Evolutionary conservation across 2,797 vertebrate species (phyloP).

Genomic region (Kryptopterus vitreolus): DNA sequence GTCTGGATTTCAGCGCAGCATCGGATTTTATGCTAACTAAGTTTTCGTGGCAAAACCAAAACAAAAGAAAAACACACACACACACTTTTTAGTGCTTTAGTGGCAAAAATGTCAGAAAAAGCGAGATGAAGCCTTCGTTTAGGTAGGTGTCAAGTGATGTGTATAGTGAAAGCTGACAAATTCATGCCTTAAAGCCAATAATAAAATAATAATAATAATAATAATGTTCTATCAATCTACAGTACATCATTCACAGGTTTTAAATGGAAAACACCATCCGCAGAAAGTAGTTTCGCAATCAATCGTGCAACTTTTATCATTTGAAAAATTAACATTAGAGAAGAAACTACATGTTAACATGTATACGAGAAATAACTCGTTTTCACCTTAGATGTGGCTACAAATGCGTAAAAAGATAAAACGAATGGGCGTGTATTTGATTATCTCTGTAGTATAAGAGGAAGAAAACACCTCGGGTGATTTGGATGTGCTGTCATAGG

Average conservation of each 20-base stretch:
- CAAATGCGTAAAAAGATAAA: no score
- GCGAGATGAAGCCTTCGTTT: neutral
- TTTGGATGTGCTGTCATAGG: neutral
- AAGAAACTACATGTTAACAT: neutral
- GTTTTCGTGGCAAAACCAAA: neutral
- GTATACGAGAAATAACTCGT: neutral
- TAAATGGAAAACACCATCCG: neutral
- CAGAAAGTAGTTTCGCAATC: neutral
- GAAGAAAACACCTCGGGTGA: neutral
- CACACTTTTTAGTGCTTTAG: neutral
- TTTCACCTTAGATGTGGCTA: no score
- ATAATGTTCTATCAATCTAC: no score
- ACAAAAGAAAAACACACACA: no score
- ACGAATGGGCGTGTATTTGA: no score
- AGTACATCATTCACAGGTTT: no score
- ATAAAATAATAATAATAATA: neutral
- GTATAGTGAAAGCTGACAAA: no score
- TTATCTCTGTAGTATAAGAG: neutral
- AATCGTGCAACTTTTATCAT: neutral
- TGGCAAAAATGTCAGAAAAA: neutral
- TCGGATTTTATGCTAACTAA: neutral
- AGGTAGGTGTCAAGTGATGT: no score
- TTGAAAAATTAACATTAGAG: no score
- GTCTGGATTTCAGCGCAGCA: neutral
- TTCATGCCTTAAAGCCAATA: neutral